Conservation (phyloP, 2,113 vertebrate genomes). For the Ceyx cyanopectus region DNA sequence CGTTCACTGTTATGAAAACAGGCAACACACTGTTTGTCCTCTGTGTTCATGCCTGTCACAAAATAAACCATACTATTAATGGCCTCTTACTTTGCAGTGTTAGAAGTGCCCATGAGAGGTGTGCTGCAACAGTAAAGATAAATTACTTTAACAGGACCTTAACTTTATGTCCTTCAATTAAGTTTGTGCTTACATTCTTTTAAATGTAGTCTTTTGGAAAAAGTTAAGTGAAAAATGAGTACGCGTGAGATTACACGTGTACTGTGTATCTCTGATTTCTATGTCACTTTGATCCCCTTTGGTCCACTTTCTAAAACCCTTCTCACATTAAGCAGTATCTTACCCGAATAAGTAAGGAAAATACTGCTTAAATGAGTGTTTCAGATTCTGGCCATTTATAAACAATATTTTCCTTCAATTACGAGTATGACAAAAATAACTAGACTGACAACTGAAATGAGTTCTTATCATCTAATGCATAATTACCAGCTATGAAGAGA, state of each 20-base stretch:
- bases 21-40: neutral
- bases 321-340: neutral
- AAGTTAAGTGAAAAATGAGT: neutral
- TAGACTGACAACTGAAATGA: neutral
- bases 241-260: neutral
- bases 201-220: neutral
- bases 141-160: neutral
- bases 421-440: neutral
- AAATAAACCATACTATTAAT: neutral
- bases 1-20: neutral
- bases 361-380: neutral
- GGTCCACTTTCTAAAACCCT: neutral
- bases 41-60: neutral
- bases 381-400: neutral
- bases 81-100: neutral
- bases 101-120: neutral
- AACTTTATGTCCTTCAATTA: neutral
- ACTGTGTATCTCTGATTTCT: neutral
- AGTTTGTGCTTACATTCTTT: neutral
- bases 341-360: neutral
- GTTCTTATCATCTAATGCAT: neutral
- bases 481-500: neutral
- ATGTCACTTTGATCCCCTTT: neutral
- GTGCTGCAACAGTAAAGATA: neutral
- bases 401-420: neutral